Base-by-base conservation (phyloP, 2,797 vertebrate species). In the Australoheros facetus region DNA sequence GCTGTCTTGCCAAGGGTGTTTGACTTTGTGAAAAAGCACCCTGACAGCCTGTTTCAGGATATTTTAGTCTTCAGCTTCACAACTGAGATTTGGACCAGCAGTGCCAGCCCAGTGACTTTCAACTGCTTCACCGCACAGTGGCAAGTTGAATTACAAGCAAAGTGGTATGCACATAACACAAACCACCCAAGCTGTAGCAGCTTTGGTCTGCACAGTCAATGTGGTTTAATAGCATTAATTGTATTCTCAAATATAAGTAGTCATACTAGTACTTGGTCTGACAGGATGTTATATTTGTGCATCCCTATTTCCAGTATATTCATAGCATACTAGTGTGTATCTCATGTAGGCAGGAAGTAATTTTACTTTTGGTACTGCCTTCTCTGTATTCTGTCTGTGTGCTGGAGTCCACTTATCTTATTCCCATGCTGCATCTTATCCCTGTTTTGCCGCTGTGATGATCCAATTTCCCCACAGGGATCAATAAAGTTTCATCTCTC, bases 401-500 rank as follows among this genome's bases (percentile, higher is more conserved):
- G 57, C 56, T 53, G 16, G 19, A 32, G 56, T 70, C 56, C 54
- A 72, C 82, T 88, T 82, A 85, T 89, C 77, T 80, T 81, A 85
- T 89, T 89, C 82, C 71, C 76, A 81, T 86, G 80, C 84, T 76
- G 75, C 66, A 79, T 84, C 82, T 75, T 73, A 80, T 85, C 82
- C 87, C 82, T 17, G 53, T 86, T 87, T 83, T 72, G 75, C 82
- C 30, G 37, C 83, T 75, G 82, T 87, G 77, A 84, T 88, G 86
- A 87, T 92, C 86, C 80, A 82, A 88, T 92, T 89, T 89, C 85
- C 85, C 86, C 89, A 66, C 66, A 45, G 80, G 75, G 79, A 92
- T 92, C 89, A 84, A 92, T 92, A 91, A 87, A 87, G 88, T 89
- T 82, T 82, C 80, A 92, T 88, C 75, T 87, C 82, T 87, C 81